These are phyloP conservation scores for Orthosia gracilis DNA, from an alignment of 2,888 invertebrate species.

Conservation along the genomic window DNA sequence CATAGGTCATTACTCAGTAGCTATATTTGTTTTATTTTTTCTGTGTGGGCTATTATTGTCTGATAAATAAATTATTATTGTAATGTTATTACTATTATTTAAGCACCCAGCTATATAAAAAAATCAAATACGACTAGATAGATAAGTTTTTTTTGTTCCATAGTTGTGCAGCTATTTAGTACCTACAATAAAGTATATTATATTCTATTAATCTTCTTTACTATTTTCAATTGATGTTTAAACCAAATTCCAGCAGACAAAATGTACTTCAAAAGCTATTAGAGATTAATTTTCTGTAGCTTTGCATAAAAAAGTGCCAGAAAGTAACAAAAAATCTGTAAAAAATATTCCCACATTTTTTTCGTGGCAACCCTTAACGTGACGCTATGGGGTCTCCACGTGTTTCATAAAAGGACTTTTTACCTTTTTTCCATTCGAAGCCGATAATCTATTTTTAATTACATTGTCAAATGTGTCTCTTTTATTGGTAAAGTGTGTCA, in stretches of 20 bases:
- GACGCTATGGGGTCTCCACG: constrained; percentile 72
- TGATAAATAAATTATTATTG: no score
- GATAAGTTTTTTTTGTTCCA: no score
- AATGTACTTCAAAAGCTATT: neutral
- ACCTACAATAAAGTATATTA: no score
- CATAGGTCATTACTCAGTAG: no score
- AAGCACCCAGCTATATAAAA: no score
- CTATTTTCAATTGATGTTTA: no score
- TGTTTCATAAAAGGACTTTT: constrained; percentile 69
- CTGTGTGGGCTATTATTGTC: no score
- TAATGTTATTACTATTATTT: no score
- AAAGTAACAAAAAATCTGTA: neutral
- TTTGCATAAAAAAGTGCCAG: neutral
- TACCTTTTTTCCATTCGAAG: constrained; percentile 49
- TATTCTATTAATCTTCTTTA: no score
- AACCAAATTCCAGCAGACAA: neutral
- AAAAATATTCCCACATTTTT: constrained; percentile 3
- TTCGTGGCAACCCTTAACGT: constrained; percentile 40
- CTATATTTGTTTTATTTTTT: no score
- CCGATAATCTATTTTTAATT: constrained; percentile 63
- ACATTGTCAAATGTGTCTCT: constrained; percentile 23
- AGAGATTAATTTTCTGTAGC: neutral
- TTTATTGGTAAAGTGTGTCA: neutral
- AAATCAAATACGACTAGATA: no score
- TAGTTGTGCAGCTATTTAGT: no score